Evolutionary conservation across 2,797 vertebrate species (phyloP).

Genomic region (Hippocampus kuda): DNA sequence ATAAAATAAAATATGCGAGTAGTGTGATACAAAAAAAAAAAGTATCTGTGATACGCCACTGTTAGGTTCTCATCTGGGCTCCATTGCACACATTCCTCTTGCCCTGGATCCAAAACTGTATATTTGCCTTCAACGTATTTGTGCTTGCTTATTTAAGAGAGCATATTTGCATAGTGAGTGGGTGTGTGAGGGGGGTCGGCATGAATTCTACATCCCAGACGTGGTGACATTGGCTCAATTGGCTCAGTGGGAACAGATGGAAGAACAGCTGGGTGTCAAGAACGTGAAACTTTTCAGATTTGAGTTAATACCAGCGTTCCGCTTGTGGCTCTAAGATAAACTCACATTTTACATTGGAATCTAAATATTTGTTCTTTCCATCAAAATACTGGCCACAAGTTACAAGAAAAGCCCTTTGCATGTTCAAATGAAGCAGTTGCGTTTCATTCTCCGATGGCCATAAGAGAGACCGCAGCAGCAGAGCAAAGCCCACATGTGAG

Average conservation of each 20-base stretch:
- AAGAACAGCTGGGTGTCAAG: slow-evolving; percentile 37
- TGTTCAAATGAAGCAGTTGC: slow-evolving; percentile 2
- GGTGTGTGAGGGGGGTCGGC: slow-evolving; percentile 5
- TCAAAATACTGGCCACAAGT: slow-evolving; percentile 2
- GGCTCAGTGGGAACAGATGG: slow-evolving; percentile 52
- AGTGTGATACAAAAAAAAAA: neutral
- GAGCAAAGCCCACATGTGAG: neutral
- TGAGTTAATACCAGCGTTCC: slow-evolving; percentile 20
- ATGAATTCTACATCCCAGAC: slow-evolving; percentile 36
- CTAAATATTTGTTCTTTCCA: slow-evolving; percentile 3
- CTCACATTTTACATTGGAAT: neutral
- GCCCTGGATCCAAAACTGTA: slow-evolving; percentile 32
- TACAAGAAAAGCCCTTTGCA: slow-evolving; percentile 7
- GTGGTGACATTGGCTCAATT: slow-evolving; percentile 41
- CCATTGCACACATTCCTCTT: slow-evolving; percentile 41
- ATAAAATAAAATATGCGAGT: neutral
- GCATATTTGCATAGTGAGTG: slow-evolving; percentile 54
- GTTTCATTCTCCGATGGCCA: neutral
- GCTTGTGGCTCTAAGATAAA: slow-evolving; percentile 6
- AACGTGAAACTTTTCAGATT: slow-evolving; percentile 37
- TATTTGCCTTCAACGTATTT: slow-evolving; percentile 36
- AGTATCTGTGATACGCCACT: slow-evolving; percentile 18
- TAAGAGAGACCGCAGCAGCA: slow-evolving; percentile 3
- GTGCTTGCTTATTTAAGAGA: slow-evolving; percentile 47
- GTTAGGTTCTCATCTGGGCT: slow-evolving; percentile 20